Base-by-base conservation (phyloP, 2,888 invertebrate species). In the Trachelus stipa region DNA sequence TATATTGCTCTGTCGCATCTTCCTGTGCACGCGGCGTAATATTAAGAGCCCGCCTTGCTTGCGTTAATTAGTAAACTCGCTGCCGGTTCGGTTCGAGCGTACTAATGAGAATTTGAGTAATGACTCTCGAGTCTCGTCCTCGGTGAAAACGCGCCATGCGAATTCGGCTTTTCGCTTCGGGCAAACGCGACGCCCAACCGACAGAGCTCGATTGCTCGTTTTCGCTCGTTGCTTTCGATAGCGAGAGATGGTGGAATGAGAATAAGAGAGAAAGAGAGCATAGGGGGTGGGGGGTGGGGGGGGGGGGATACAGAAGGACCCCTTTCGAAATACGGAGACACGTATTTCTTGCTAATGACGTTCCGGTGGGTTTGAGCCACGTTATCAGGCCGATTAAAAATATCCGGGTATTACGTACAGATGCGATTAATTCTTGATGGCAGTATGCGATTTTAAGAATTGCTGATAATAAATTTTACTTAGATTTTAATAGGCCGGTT, bases 31-130 rank as follows among this genome's bases (percentile, higher is more conserved):
- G 3, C 71, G 71, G 34, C 71, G 71, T 83, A 83, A 86, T 87
- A 87, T 87, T 85, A 85, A 87, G 83, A 84, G 85, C 83, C 86
- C 86, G 84, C 83, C 86, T 81, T 83, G 85, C 79, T 84, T 82
- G 85, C 86, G 88, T 87, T 89, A 89, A 89, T 89, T 89, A 89
- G 88, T 87, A 87, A 89, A 89, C 88, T 88, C 87, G 84, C 83
- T 85, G 87, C 84, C 84, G 85, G 85, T 87, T 85, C 82, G 82
- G 84, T 83, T 85, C 86, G 83, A 84, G 85, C 84, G 85, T 84
- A 87, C 86, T 88, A 88, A 89, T 89, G 88, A 88, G 87, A 88
- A 87, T 88, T 89, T 89, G 89, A 89, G 87, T 89, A 89, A 89
- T 89, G 89, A 88, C 88, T 85, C 85, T 84, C 84, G 84, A 83